These are phyloP conservation scores for Phoenicopterus ruber DNA, from an alignment of 2,113 vertebrate genomes.

Conservation along the genomic window DNA sequence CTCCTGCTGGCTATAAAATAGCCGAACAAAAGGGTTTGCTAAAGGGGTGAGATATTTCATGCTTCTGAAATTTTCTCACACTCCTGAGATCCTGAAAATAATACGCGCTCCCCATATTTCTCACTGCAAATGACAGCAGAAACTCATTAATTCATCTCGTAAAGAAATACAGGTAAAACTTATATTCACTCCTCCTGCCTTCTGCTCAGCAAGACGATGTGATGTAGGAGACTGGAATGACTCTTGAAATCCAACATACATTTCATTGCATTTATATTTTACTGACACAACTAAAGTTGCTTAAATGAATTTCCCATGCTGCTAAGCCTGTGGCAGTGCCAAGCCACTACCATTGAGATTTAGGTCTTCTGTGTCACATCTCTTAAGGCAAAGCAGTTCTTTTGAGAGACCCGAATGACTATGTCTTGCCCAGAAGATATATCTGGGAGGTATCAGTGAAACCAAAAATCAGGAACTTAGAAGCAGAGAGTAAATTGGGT, in stretches of 20 bases:
- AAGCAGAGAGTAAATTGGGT: background rate
- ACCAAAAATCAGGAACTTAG: background rate
- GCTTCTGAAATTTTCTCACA: constrained; percentile 1
- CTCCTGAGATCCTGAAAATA: background rate
- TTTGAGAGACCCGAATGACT: background rate
- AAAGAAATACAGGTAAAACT: background rate
- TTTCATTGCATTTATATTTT: background rate
- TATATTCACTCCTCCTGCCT: background rate
- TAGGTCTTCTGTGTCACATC: background rate
- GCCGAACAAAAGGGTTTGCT: background rate
- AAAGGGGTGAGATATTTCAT: background rate
- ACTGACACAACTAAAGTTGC: background rate
- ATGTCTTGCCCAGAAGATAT: background rate
- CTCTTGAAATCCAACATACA: background rate
- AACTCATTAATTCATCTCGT: background rate
- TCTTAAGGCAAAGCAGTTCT: background rate
- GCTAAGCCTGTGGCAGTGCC: background rate
- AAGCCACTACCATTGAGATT: background rate
- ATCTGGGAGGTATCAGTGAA: background rate
- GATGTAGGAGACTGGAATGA: background rate
- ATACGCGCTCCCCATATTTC: background rate
- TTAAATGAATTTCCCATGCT: background rate
- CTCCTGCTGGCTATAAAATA: constrained; percentile 11
- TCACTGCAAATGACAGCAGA: background rate
- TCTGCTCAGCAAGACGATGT: background rate